These are phyloP conservation scores for Lamellibrachia satsuma DNA, from an alignment of 2,888 invertebrate genomes.

Conservation along the genomic window DNA sequence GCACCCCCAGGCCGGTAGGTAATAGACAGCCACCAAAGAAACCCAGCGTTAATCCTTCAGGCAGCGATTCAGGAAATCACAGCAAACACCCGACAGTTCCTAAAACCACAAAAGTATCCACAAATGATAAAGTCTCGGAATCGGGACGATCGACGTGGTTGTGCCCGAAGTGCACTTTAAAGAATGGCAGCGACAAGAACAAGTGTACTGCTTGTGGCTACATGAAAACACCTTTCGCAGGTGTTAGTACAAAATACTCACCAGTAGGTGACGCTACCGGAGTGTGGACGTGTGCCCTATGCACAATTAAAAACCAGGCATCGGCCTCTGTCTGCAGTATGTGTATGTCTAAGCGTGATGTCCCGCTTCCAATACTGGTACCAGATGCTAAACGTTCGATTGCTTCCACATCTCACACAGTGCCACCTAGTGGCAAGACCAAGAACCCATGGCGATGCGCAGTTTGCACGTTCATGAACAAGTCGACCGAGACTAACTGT, in stretches of 20 bases:
- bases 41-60: neutral
- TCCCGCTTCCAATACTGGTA: slow-evolving; percentile 21
- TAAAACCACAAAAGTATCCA: neutral
- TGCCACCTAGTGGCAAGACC: neutral
- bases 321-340: slow-evolving; percentile 81
- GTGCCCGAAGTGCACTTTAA: slow-evolving; percentile 85
- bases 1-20: slow-evolving; percentile 19
- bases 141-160: slow-evolving; percentile 72
- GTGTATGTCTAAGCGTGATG: slow-evolving; percentile 73
- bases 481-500: neutral
- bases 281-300: slow-evolving; percentile 85
- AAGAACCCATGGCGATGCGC: neutral
- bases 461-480: neutral
- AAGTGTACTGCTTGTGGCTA: slow-evolving; percentile 84
- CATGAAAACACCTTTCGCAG: neutral
- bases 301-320: slow-evolving; percentile 83
- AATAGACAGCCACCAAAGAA: neutral
- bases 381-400: no score
- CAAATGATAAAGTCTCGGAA: neutral
- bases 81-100: neutral
- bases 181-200: slow-evolving; percentile 77
- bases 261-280: slow-evolving; percentile 27
- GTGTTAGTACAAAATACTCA: neutral
- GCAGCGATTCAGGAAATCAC: neutral
- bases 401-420: neutral